Evolutionary conservation across 1,140 invertebrate genomes (phyloP).

Genomic region (Drosophila bocki): DNA sequence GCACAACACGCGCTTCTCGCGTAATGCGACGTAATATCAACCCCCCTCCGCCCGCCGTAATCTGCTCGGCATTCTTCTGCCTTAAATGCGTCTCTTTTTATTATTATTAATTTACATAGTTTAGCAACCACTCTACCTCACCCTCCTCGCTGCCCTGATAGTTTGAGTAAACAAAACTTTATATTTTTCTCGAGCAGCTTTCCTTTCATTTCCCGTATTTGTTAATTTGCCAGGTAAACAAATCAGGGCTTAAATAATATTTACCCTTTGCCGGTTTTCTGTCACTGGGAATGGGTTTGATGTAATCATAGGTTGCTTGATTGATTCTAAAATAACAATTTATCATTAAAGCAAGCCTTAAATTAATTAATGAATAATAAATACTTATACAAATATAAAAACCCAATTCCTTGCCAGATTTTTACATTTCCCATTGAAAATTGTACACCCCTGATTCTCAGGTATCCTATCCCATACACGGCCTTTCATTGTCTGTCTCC

Average conservation of each 20-base stretch:
- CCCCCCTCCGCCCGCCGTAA: not conserved
- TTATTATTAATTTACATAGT: conserved; percentile 72
- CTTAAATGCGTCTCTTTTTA: conserved; percentile 61
- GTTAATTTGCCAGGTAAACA: conserved; percentile 61
- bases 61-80: conserved; percentile 54
- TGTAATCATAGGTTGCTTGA: not conserved
- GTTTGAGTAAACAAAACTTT: conserved; percentile 57
- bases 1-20: conserved; percentile 70
- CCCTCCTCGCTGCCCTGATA: conserved; percentile 4
- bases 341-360: not conserved
- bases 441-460: conserved; percentile 4
- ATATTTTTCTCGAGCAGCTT: conserved; percentile 31
- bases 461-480: not conserved
- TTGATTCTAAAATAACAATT: not conserved
- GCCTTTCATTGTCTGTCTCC: conserved; percentile 23
- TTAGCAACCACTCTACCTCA: conserved; percentile 1
- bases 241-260: conserved; percentile 58
- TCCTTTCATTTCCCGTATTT: conserved; percentile 31
- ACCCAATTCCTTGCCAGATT: not conserved
- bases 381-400: not conserved
- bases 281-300: conserved; percentile 9
- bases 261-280: conserved; percentile 16
- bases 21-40: conserved; percentile 78
- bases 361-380: not conserved
- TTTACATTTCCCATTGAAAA: not conserved